Evolutionary conservation across 2,113 vertebrate species (phyloP).

Genomic region (Fulica atra): DNA sequence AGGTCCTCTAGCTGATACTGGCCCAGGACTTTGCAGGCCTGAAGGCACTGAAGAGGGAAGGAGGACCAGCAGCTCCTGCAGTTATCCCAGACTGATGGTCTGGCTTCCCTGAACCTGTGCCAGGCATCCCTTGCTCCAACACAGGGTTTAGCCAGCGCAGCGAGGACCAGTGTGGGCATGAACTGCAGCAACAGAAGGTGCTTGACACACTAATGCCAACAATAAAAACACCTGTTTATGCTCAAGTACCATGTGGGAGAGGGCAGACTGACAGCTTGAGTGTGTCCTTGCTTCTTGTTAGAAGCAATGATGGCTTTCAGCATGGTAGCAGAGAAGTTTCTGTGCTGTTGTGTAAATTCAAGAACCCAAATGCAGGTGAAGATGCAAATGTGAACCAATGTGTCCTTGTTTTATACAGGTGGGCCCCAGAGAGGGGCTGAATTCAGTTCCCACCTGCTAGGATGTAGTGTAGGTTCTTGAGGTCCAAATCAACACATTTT

Average conservation of each 20-base stretch:
- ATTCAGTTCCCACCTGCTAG: neutral
- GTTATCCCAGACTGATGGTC: neutral
- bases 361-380: neutral
- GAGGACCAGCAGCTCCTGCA: neutral
- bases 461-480: neutral
- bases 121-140: neutral
- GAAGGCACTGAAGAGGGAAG: neutral
- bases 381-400: neutral
- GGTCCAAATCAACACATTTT: neutral
- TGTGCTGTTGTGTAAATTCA: neutral
- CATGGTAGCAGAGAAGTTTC: neutral
- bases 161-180: neutral
- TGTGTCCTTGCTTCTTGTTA: neutral
- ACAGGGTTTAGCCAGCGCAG: neutral
- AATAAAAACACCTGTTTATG: neutral
- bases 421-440: neutral
- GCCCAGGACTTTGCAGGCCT: neutral
- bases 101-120: neutral
- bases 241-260: neutral
- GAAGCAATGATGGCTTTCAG: neutral
- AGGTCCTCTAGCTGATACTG: neutral
- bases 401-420: neutral
- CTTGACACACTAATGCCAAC: neutral
- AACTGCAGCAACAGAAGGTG: neutral
- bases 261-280: neutral